Base-by-base conservation (phyloP, 2,888 invertebrate species). In the Spatulosminthurus flaviceps region DNA sequence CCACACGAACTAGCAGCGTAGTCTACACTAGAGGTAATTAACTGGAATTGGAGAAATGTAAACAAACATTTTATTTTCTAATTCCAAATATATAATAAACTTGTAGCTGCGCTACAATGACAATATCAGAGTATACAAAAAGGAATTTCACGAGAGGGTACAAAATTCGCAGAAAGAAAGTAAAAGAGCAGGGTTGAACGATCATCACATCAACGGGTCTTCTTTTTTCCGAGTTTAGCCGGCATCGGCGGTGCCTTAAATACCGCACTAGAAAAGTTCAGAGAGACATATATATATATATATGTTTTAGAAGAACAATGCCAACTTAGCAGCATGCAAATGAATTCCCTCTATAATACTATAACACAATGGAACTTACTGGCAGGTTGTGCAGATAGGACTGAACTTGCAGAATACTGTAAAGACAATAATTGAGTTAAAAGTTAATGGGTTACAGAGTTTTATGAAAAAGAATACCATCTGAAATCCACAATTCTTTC, bases 321-420 rank as follows among this genome's bases (percentile, higher is more conserved):
- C 4, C 9, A 9, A 13, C 13, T 42, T 21, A 71, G 21, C 24
- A 43, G 41, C 4, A 24, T 4, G 73, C 22, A 19, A 28, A 16
- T 19, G 1, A 5, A 43, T 21, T 77, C 60, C 16, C 73, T 28
- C 60, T 24, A 74, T 0, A 77, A 51, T 28, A 42, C 22, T 34
- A 73, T 19, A 28, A 41, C 16, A 51, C 5, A 13, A 67, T 7
- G 22, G 21, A 0, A 94, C 95, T 93, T 89, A 95, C 95, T 97
- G 96, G 88, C 98, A 98, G 60, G 97, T 98, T 28, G 97, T 96
- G 88, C 98, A 98, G 85, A 98, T 96, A 0, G 98, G 97, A 87
- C 96, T 97, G 89, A 96, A 97, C 88, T 95, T 95, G 89, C 98
- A 98, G 89, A 97, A 98, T 84, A 98, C 96, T 95, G 90, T 86